Conservation (phyloP, 1,140 invertebrate genomes). For the Eriocheir sinensis region DNA sequence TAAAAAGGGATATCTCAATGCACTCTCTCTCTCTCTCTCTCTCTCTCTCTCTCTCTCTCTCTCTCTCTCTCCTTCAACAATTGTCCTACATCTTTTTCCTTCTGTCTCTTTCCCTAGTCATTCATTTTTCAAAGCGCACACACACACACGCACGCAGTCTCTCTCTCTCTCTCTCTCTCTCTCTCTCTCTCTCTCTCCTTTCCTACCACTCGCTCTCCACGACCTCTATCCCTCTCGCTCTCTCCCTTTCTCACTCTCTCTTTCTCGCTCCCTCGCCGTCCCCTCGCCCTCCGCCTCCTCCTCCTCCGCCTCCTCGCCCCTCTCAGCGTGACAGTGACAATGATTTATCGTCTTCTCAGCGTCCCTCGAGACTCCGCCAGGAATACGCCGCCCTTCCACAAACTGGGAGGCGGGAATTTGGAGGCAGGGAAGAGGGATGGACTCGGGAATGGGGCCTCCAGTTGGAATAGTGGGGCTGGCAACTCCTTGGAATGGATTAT, state of each 20-base stretch:
- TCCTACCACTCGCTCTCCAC: no score
- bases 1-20: background rate
- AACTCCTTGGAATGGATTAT: background rate
- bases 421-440: conserved; percentile 55
- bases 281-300: no score
- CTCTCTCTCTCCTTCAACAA: background rate
- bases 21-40: conserved; percentile 38
- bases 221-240: no score
- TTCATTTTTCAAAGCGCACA: background rate
- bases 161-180: background rate
- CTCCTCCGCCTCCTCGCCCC: conserved; percentile 42
- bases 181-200: no score
- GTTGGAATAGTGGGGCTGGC: background rate
- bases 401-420: conserved; percentile 46
- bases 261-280: background rate
- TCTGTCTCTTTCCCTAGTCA: background rate
- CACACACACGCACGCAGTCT: background rate
- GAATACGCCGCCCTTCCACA: conserved; percentile 55
- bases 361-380: conserved; percentile 45
- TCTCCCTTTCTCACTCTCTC: background rate
- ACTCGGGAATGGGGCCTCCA: conserved; percentile 6
- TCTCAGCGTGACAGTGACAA: conserved; percentile 73
- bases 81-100: background rate
- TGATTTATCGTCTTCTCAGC: conserved; percentile 67
- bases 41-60: conserved; percentile 33